Conservation (phyloP, 2,113 vertebrate genomes). For the Arvicanthis niloticus region DNA sequence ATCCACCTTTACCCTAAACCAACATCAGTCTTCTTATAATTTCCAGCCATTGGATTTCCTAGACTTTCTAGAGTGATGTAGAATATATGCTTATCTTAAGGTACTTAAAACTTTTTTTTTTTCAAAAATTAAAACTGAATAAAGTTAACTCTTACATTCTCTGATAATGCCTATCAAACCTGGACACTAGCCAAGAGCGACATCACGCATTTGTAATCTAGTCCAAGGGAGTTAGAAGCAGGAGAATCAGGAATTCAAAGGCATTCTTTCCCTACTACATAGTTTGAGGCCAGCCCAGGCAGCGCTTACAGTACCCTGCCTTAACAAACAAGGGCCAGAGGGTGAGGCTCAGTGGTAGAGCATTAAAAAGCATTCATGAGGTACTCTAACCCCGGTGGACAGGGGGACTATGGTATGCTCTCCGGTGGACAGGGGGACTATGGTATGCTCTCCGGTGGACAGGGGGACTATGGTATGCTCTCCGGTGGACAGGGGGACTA, state of each 20-base stretch:
- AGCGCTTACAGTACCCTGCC: not conserved
- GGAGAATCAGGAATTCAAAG: not conserved
- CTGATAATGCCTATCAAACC: not conserved
- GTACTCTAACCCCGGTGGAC: not conserved
- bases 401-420: not conserved
- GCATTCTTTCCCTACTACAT: not conserved
- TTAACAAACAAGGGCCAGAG: not conserved
- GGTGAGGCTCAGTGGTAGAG: not conserved
- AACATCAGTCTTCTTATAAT: slow-evolving; percentile 13
- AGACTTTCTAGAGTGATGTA: not conserved
- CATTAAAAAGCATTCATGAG: not conserved
- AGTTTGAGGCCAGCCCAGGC: not conserved
- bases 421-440: too few species aligned
- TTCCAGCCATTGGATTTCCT: slow-evolving; percentile 36
- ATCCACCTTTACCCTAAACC: not conserved
- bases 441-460: too few species aligned
- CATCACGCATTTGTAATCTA: not conserved
- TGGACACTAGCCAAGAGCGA: not conserved
- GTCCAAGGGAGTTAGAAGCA: not conserved
- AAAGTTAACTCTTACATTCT: not conserved
- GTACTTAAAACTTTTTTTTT: not conserved
- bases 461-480: too few species aligned
- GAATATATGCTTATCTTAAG: slow-evolving; percentile 45
- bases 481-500: too few species aligned
- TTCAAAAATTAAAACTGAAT: not conserved